Evolutionary conservation across 2,797 vertebrate species (phyloP).

Genomic region (Phoeniculus purpureus): DNA sequence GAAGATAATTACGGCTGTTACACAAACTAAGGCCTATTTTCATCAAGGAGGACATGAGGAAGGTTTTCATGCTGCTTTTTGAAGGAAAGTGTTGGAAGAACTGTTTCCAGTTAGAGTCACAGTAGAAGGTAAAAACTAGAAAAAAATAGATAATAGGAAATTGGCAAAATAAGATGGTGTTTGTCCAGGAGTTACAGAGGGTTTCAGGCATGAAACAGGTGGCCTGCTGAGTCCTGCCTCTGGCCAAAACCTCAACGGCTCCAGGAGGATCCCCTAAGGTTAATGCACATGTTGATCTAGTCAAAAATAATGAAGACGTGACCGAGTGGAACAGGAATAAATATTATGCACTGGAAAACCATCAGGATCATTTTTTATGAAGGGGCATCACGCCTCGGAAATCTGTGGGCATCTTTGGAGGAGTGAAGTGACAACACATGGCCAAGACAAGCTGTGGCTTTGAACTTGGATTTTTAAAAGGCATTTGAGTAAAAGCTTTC

Average conservation of each 20-base stretch:
- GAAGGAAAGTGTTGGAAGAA: neutral
- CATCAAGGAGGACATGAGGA: neutral
- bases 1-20: no score
- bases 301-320: neutral
- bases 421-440: neutral
- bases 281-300: accelerated
- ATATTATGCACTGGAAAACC: accelerated
- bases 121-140: neutral
- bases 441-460: neutral
- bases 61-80: neutral
- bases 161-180: neutral
- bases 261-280: neutral
- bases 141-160: neutral
- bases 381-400: neutral
- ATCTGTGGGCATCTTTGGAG: neutral
- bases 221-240: neutral
- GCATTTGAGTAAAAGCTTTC: neutral
- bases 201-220: accelerated
- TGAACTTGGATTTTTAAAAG: neutral
- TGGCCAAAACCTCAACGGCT: neutral
- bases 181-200: neutral
- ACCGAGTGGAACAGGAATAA: neutral
- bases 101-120: neutral
- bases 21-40: accelerated
- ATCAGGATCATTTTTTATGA: neutral